Evolutionary conservation across 2,113 vertebrate species (phyloP).

Genomic region (Crotalus horridus): DNA sequence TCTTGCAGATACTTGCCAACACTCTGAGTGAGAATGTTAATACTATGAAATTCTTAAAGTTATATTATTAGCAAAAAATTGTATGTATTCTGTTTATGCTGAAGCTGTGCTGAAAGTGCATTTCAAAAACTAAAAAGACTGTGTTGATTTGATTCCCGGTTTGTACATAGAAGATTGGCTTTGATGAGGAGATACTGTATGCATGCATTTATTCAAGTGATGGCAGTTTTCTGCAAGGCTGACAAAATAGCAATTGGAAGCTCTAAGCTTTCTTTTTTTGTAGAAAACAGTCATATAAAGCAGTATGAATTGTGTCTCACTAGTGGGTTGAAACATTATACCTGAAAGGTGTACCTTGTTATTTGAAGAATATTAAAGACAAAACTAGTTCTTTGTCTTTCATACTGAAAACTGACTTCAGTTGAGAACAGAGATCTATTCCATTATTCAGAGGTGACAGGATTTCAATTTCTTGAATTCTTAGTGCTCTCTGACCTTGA

Average conservation of each 20-base stretch:
- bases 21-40: neutral
- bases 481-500: neutral
- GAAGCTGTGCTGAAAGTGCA: neutral
- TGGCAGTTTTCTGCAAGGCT: neutral
- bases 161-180: neutral
- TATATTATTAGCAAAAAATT: neutral
- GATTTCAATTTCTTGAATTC: neutral
- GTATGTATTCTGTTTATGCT: neutral
- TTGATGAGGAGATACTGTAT: neutral
- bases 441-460: neutral
- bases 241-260: neutral
- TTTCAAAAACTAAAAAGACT: neutral
- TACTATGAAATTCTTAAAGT: neutral
- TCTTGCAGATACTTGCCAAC: neutral
- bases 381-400: neutral
- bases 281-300: neutral
- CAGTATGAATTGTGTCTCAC: neutral
- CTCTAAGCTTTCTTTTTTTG: neutral
- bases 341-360: neutral
- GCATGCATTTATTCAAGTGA: neutral
- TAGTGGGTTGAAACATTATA: neutral
- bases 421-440: neutral
- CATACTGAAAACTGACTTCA: neutral
- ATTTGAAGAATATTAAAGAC: neutral
- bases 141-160: neutral